Evolutionary conservation across 1,140 invertebrate species (phyloP).

Genomic region (Pararge aegeria): DNA sequence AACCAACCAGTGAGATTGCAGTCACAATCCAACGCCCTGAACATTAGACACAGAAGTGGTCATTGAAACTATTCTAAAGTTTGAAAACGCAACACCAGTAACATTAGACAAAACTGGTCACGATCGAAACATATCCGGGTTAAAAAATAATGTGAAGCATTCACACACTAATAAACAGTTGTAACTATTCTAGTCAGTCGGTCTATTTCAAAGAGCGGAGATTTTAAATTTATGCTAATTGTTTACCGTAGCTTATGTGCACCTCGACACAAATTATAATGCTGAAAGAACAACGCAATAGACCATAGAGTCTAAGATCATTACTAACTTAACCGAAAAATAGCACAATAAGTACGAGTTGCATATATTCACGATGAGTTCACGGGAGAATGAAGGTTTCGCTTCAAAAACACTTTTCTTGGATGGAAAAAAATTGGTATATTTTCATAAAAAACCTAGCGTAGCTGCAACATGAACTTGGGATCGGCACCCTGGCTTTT

Average conservation of each 20-base stretch:
- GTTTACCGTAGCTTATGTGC: slow-evolving; percentile 73
- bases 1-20: too few species aligned
- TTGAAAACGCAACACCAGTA: neutral
- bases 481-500: too few species aligned
- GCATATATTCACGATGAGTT: too few species aligned
- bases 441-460: too few species aligned
- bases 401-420: too few species aligned
- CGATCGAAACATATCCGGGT: slow-evolving; percentile 12
- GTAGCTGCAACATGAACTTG: too few species aligned
- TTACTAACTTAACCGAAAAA: neutral
- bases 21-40: too few species aligned
- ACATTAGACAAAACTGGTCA: neutral
- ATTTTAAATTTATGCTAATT: slow-evolving; percentile 71
- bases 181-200: slow-evolving; percentile 26
- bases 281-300: slow-evolving; percentile 40
- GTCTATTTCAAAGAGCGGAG: slow-evolving; percentile 44
- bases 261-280: slow-evolving; percentile 56
- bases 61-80: too few species aligned
- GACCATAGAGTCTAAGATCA: slow-evolving; percentile 33
- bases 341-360: too few species aligned
- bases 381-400: too few species aligned
- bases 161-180: slow-evolving; percentile 5
- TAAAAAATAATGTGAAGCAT: slow-evolving; percentile 2
- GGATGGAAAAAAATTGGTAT: too few species aligned
- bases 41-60: too few species aligned